Percentiles rank a stretch among this genome's conserved stretches.
Conservation (phyloP, 2,113 vertebrate species). For the Dryoscopus gambensis region DNA sequence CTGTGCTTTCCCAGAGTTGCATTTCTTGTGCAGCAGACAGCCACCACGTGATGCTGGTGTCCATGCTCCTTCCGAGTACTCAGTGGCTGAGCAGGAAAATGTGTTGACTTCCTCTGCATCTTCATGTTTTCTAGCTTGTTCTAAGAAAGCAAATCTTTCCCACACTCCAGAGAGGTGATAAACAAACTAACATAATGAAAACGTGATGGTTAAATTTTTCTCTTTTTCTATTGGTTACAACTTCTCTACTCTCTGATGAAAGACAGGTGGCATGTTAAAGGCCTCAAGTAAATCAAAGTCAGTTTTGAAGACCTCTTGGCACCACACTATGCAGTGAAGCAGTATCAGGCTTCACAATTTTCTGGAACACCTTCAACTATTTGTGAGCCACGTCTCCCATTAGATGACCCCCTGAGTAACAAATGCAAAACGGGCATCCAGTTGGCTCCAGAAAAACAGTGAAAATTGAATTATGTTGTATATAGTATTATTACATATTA, state of each 20-base stretch:
- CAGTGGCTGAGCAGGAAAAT: background rate
- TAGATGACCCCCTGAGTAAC: background rate
- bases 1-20: fast-evolving
- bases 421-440: background rate
- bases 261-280: background rate
- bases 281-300: background rate
- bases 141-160: background rate
- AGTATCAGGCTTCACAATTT: background rate
- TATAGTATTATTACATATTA: background rate
- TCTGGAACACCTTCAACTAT: background rate
- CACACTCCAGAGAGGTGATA: background rate
- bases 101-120: background rate
- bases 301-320: background rate
- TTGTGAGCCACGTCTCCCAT: background rate
- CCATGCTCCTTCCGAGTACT: fast-evolving
- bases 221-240: background rate
- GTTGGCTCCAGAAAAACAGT: background rate
- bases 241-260: background rate
- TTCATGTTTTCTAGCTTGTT: background rate
- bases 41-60: fast-evolving
- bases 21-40: background rate
- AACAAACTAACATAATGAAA: background rate
- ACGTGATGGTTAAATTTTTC: background rate
- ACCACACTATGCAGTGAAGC: background rate
- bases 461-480: background rate